Evolutionary conservation across 2,113 vertebrate genomes (phyloP).

Genomic region (Pteronura brasiliensis): DNA sequence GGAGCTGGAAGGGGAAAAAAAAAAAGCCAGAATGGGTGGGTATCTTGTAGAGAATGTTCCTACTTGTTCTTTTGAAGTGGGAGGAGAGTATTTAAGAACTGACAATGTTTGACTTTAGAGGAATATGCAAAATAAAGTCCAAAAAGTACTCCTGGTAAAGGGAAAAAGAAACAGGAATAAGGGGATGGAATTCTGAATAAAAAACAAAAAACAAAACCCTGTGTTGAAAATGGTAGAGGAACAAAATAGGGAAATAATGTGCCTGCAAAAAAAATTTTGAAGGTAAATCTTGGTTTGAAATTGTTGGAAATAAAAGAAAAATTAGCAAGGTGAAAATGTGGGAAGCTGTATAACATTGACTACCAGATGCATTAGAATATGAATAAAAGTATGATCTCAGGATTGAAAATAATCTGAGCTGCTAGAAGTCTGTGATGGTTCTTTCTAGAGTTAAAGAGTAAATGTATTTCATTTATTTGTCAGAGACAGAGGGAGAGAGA

Average conservation of each 20-base stretch:
- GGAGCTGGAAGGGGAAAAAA: not conserved
- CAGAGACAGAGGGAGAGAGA: too few species aligned
- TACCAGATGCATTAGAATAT: not conserved
- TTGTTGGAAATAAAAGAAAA: not conserved
- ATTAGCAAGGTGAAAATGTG: not conserved
- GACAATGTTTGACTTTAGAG: not conserved
- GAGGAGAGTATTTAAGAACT: not conserved
- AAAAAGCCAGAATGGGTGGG: not conserved
- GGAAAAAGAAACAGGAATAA: not conserved
- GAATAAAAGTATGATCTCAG: not conserved
- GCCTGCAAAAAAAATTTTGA: not conserved
- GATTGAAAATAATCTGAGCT: not conserved
- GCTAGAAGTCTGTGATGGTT: not conserved
- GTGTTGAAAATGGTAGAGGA: not conserved
- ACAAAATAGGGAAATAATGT: not conserved
- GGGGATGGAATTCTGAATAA: not conserved
- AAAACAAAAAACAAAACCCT: not conserved
- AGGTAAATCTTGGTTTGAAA: not conserved
- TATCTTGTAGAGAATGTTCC: not conserved
- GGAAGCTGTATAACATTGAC: not conserved
- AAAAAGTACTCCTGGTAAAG: not conserved
- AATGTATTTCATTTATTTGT: not conserved
- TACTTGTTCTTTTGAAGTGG: not conserved
- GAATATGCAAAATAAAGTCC: not conserved
- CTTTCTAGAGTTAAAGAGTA: not conserved